Percentiles rank a stretch among this genome's conserved stretches.
Evolutionary conservation across 2,888 invertebrate species (phyloP).

Genomic region (Troides oblongomaculatus): DNA sequence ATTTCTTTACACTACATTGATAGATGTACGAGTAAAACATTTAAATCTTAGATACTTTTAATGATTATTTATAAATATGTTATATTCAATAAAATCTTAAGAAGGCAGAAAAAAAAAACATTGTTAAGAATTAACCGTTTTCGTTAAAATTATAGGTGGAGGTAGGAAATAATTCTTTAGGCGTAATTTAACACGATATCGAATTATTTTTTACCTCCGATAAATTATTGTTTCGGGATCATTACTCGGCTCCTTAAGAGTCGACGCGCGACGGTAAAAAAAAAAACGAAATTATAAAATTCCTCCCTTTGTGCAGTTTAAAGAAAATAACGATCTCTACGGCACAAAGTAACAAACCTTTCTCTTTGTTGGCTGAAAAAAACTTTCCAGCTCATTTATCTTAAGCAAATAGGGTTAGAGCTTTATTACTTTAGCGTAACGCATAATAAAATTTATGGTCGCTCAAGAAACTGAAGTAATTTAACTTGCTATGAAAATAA

Average conservation of each 20-base stretch:
- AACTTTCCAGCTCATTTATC: conserved; percentile 46
- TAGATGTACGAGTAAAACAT: too few species aligned
- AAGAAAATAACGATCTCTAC: conserved; percentile 21
- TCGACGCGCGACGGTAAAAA: conserved; percentile 19
- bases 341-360: conserved; percentile 18
- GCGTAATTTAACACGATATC: conserved; percentile 24
- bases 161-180: neutral
- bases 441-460: conserved; percentile 24
- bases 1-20: neutral
- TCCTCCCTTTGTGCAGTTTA: conserved; percentile 24
- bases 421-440: conserved; percentile 33
- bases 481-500: conserved; percentile 24
- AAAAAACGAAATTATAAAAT: conserved; percentile 23
- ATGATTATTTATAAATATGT: too few species aligned
- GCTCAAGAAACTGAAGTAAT: conserved; percentile 25
- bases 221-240: conserved; percentile 31
- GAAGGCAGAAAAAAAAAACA: too few species aligned
- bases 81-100: too few species aligned
- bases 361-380: conserved; percentile 32
- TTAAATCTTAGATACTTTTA: too few species aligned
- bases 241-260: conserved; percentile 27
- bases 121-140: neutral
- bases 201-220: conserved; percentile 20
- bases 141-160: neutral
- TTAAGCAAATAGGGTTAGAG: conserved; percentile 46